These are phyloP conservation scores for Agelaius phoeniceus DNA, from an alignment of 2,113 vertebrate species.

Conservation along the genomic window DNA sequence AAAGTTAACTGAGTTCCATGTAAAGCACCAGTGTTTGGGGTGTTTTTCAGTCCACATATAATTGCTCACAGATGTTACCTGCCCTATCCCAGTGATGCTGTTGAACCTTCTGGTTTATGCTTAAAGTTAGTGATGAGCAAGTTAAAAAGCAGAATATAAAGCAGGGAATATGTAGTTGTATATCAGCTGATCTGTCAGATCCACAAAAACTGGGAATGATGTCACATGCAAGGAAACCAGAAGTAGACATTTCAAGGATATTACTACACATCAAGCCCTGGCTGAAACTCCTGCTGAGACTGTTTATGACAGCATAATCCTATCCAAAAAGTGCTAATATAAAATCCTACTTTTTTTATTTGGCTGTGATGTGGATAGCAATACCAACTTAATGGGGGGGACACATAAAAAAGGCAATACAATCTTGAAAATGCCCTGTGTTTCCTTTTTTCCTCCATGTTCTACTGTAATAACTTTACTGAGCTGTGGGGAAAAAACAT, in stretches of 20 bases:
- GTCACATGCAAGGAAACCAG: neutral
- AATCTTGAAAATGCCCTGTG: neutral
- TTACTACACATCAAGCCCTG: conserved; percentile 1
- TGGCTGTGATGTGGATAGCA: neutral
- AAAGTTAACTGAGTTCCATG: neutral
- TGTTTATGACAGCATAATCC: conserved; percentile 67
- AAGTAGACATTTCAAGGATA: conserved; percentile 19
- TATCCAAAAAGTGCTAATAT: conserved; percentile 41
- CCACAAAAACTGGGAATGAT: neutral
- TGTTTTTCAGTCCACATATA: neutral
- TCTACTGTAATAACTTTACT: conserved; percentile 5
- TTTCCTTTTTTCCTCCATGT: neutral
- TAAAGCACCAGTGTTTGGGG: neutral
- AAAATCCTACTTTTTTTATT: conserved; percentile 39
- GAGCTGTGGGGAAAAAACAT: neutral
- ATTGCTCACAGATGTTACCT: conserved; percentile 25
- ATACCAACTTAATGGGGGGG: neutral
- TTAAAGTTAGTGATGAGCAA: neutral
- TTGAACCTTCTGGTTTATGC: neutral
- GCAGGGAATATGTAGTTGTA: neutral
- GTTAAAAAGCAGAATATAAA: neutral
- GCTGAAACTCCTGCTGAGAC: conserved; percentile 57
- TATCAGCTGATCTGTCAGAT: neutral
- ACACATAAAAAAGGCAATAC: neutral
- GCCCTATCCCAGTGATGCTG: neutral